A percentile compares a stretch with the other conserved stretches of the same genome.
Evolutionary conservation across 2,888 invertebrate genomes (phyloP).

Genomic region (Oscheius sp.): DNA sequence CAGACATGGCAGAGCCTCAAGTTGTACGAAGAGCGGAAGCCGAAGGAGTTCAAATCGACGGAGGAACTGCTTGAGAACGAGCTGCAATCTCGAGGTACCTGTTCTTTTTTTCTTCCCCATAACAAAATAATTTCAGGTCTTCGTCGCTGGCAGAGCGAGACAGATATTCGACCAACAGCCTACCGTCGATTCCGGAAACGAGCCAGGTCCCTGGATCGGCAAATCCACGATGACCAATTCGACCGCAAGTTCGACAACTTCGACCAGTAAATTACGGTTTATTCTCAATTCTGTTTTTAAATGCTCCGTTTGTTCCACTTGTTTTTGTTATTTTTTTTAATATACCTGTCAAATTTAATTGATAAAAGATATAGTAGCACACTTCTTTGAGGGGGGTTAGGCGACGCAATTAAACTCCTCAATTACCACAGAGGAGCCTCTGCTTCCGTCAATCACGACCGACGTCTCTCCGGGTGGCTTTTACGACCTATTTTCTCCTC

Average conservation of each 20-base stretch:
- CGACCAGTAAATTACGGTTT: no score
- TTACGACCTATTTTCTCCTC: no score
- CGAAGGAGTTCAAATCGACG: background rate
- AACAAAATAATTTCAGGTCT: background rate
- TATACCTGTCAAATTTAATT: no score
- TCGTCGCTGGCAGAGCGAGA: background rate
- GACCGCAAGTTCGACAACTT: background rate
- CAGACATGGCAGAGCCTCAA: slow-evolving; percentile 1
- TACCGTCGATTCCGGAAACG: background rate
- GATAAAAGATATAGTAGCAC: no score
- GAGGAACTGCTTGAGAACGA: background rate
- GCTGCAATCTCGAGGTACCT: background rate
- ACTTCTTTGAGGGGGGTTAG: no score
- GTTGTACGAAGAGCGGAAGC: background rate
- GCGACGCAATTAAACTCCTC: no score
- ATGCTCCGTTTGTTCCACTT: no score
- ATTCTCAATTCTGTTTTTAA: no score
- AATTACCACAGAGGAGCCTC: no score
- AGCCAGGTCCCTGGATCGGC: background rate
- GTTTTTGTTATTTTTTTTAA: no score
- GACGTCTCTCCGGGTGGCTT: no score
- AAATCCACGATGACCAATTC: background rate
- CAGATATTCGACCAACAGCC: background rate
- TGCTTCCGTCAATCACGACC: no score
- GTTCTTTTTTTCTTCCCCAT: background rate